Evolutionary conservation across 2,113 vertebrate genomes (phyloP).

Genomic region (Sorex fumeus): DNA sequence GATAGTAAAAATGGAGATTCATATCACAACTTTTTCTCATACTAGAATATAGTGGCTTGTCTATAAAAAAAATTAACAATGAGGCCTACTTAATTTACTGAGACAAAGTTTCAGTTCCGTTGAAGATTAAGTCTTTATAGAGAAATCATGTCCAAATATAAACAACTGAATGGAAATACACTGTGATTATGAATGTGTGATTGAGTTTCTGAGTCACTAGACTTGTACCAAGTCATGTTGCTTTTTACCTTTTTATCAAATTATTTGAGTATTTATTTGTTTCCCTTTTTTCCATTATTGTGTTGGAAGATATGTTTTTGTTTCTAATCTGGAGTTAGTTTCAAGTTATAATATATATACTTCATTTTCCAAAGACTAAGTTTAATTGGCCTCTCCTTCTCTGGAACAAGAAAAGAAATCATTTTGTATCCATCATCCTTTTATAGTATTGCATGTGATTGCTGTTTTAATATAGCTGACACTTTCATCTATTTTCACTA

Average conservation of each 20-base stretch:
- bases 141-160: constrained; percentile 27
- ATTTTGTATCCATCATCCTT: constrained; percentile 23
- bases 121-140: constrained; percentile 32
- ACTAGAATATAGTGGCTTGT: not conserved
- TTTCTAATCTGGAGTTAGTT: constrained; percentile 49
- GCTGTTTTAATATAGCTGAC: constrained; percentile 40
- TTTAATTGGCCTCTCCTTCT: constrained; percentile 20
- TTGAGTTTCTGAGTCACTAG: constrained; percentile 2
- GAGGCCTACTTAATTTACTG: not conserved
- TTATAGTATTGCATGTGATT: constrained; percentile 44
- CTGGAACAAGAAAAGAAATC: constrained; percentile 43
- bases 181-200: not conserved
- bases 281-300: constrained; percentile 27
- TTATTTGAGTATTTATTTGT: not conserved
- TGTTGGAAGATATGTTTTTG: constrained; percentile 11
- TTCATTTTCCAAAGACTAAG: constrained; percentile 55
- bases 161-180: constrained; percentile 30
- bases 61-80: constrained; percentile 12
- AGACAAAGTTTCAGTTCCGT: constrained; percentile 22
- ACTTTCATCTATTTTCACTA: constrained; percentile 37
- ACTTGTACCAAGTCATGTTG: not conserved
- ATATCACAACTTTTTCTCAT: not conserved
- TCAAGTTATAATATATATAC: constrained; percentile 37
- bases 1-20: not conserved
- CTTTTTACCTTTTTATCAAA: constrained; percentile 4